Conservation (phyloP, 2,113 vertebrate genomes). For the Neodontobutis hainanensis region DNA sequence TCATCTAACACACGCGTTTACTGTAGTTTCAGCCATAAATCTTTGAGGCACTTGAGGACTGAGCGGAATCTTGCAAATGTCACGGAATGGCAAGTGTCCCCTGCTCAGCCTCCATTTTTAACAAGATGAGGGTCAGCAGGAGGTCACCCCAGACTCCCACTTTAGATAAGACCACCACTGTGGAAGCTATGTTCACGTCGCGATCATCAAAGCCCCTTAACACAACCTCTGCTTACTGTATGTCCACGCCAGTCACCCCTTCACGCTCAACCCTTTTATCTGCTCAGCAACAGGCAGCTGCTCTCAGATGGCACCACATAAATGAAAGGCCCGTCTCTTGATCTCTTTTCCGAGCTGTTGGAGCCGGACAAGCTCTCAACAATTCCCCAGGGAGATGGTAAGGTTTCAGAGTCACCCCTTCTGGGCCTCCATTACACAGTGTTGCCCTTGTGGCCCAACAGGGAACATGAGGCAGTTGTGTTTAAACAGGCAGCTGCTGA, state of each 20-base stretch:
- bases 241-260: slow-evolving; percentile 14
- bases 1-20: slow-evolving; percentile 1
- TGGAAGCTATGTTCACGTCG: slow-evolving; percentile 21
- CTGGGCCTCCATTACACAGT: slow-evolving; percentile 3
- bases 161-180: slow-evolving; percentile 54
- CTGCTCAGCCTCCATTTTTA: slow-evolving; percentile 15
- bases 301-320: slow-evolving; percentile 63
- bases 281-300: slow-evolving; percentile 77
- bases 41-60: slow-evolving; percentile 36
- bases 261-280: slow-evolving; percentile 60
- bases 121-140: slow-evolving; percentile 19
- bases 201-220: slow-evolving; percentile 47
- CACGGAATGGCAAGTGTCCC: slow-evolving; percentile 39
- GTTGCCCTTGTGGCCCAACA: slow-evolving; percentile 11
- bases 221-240: slow-evolving; percentile 55
- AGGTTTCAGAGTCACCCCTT: slow-evolving; percentile 27
- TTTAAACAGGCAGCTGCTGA: slow-evolving; percentile 50
- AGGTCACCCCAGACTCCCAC: slow-evolving; percentile 31
- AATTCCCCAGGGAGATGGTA: slow-evolving; percentile 32
- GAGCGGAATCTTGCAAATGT: slow-evolving; percentile 54
- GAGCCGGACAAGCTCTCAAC: slow-evolving; percentile 41
- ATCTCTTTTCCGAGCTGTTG: slow-evolving; percentile 38
- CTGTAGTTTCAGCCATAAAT: slow-evolving; percentile 38
- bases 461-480: slow-evolving; percentile 31
- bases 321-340: slow-evolving; percentile 51